phyloP scores from a whole-genome alignment of 2,113 vertebrate genomes.

The Melanostigma gelatinosum region DNA sequence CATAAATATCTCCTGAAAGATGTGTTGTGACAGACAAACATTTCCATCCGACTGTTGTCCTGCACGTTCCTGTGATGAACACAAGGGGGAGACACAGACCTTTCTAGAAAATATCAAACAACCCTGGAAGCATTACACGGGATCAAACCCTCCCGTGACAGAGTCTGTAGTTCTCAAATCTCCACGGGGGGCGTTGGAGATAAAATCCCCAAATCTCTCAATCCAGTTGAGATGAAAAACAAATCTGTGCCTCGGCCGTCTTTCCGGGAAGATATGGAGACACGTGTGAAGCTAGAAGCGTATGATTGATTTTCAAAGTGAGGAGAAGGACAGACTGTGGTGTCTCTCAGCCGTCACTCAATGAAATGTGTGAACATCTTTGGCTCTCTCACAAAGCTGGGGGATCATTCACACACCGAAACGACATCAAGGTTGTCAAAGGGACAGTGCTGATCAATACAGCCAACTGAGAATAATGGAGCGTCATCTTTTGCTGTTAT shows the following conservation, averaged over 20 bases:
- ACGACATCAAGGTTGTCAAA: constrained; percentile 50
- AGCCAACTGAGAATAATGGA: constrained; percentile 45
- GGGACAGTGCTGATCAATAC: constrained; percentile 54
- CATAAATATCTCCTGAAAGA: too few species aligned
- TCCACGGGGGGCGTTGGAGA: constrained; percentile 1
- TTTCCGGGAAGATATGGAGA: constrained; percentile 50
- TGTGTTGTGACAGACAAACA: neutral
- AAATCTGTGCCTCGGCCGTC: constrained; percentile 57
- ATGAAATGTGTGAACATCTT: constrained; percentile 76
- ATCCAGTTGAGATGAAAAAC: constrained; percentile 38
- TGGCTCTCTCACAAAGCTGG: constrained; percentile 51
- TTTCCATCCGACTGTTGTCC: neutral
- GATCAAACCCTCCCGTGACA: constrained; percentile 3
- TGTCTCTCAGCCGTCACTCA: constrained; percentile 69
- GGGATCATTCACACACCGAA: constrained; percentile 66
- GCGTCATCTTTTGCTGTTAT: neutral
- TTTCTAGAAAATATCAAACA: constrained; percentile 9
- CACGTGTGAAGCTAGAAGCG: constrained; percentile 60
- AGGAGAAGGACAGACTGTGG: constrained; percentile 55
- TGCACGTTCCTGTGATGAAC: neutral
- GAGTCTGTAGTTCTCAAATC: constrained; percentile 24
- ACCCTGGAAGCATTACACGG: neutral
- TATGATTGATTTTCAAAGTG: constrained; percentile 80
- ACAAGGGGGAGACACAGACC: constrained; percentile 70
- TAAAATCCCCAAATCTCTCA: constrained; percentile 54